Evolutionary conservation across 2,113 vertebrate species (phyloP), one percentile per base, ranked within the genome.

Genomic region (Tragelaphus imberbis): DNA sequence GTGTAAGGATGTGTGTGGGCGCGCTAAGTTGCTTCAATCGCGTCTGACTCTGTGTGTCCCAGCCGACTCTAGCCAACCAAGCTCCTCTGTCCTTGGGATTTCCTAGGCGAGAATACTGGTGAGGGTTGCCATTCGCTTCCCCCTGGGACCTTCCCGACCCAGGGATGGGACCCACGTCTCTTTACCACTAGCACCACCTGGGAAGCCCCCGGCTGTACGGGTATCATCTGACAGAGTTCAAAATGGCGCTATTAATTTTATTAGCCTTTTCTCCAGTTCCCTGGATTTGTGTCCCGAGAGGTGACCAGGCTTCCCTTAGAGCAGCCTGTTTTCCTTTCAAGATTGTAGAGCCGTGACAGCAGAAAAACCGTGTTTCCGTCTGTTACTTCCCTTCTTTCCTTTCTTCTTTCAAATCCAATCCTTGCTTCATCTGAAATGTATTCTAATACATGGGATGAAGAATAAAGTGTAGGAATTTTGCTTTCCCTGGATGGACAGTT

Each of bases 21-120:
- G 8, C 2, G 2, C 68, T 40, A 23, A 71, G 19, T 23, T 12
- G 68, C n/a, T 23, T 71, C n/a, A 40, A 0, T 40, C 0, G 1
- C 6, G n/a, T 71, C 68, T 71, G 68, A 23, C 68, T 71, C 65
- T 12, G 68, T 21, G 33, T 2, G 19, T 40, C 68, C n/a, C 19
- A 1, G 3, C n/a, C 5, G 5, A 40, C 68, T 71, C 9, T 36
- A 40, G 19, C n/a, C 68, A 19, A 36, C n/a, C 19, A 10, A 12
- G n/a, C 9, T 71, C 68, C 68, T 71, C 65, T 21, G 19, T 71
- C 68, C 68, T 23, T 71, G 68, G 10, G 19, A 12, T 71, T 36
- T 2, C 33, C 65, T n/a, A 23, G 68, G n/a, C 11, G 19, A 40
- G 5, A 11, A 2, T 5, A 21, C n/a, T 23, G 68, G 19, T 40